Percentiles rank a stretch among this genome's conserved stretches.
Evolutionary conservation across 2,797 vertebrate genomes (phyloP).

Genomic region (Synanceia verrucosa): DNA sequence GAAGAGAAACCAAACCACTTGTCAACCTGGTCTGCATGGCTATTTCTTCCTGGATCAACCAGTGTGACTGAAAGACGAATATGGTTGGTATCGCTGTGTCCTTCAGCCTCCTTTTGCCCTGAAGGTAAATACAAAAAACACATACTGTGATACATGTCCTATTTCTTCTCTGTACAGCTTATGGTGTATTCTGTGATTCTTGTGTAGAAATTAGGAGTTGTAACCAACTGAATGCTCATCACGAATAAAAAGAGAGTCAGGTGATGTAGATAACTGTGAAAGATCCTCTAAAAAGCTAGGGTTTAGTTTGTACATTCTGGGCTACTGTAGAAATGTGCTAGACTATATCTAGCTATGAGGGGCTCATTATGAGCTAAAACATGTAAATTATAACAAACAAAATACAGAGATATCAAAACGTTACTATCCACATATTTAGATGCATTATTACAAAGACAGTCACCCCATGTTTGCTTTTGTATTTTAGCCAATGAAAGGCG

Average conservation of each 20-base stretch:
- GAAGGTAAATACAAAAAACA: not conserved
- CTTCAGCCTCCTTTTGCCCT: constrained; percentile 6
- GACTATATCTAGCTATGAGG: no score
- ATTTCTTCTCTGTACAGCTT: no score
- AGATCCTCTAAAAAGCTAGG: not conserved
- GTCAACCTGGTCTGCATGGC: not conserved
- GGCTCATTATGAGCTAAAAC: not conserved
- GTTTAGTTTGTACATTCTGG: not conserved
- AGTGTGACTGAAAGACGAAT: not conserved
- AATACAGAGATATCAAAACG: no score
- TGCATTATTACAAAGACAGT: not conserved
- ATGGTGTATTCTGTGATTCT: not conserved
- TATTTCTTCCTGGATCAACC: not conserved
- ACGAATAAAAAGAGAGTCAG: no score
- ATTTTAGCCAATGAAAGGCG: no score
- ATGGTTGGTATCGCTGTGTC: not conserved
- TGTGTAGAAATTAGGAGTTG: not conserved
- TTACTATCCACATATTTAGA: not conserved
- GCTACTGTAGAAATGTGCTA: no score
- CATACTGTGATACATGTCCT: not conserved
- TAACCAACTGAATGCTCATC: no score
- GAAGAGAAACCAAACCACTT: not conserved
- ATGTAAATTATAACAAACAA: no score
- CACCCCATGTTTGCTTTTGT: no score
- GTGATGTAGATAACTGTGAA: not conserved